phyloP scores from a whole-genome alignment of 2,113 vertebrate genomes.

The Scatophagus argus region DNA sequence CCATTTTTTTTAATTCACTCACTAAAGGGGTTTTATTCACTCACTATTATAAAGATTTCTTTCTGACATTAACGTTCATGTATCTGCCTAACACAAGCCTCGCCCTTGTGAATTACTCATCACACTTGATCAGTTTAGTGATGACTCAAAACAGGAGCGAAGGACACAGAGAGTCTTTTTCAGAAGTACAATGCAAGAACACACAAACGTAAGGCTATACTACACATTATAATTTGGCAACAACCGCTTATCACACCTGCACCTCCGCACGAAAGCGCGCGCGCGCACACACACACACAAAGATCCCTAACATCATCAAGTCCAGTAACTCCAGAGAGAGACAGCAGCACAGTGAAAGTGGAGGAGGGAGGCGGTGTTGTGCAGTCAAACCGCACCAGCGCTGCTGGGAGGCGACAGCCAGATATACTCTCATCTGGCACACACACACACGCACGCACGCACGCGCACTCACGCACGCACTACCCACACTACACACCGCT shows the following conservation, averaged over 20 bases:
- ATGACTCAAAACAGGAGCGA: slow-evolving; percentile 55
- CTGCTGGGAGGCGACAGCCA: slow-evolving; percentile 53
- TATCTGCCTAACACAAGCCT: slow-evolving; percentile 13
- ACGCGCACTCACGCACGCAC: not conserved
- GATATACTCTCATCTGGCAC: slow-evolving; percentile 54
- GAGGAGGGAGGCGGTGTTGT: slow-evolving; percentile 73
- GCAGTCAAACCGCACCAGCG: slow-evolving; percentile 59
- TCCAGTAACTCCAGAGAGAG: slow-evolving; percentile 56
- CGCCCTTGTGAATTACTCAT: slow-evolving; percentile 51
- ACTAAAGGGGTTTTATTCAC: not conserved
- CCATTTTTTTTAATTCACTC: not conserved
- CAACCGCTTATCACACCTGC: slow-evolving; percentile 9
- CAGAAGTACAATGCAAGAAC: slow-evolving; percentile 1
- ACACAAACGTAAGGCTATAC: not conserved
- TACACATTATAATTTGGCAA: slow-evolving; percentile 10
- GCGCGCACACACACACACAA: not conserved
- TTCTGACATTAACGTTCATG: slow-evolving; percentile 31
- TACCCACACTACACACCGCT: not conserved
- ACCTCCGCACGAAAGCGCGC: slow-evolving; percentile 1
- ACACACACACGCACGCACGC: slow-evolving; percentile 1
- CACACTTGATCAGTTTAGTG: slow-evolving; percentile 21
- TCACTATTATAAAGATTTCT: slow-evolving; percentile 1
- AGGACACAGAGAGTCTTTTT: slow-evolving; percentile 27
- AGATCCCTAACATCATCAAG: slow-evolving; percentile 22
- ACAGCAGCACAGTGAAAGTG: slow-evolving; percentile 42